Conservation (phyloP, 2,113 vertebrate species). For the Eurystomus gularis region DNA sequence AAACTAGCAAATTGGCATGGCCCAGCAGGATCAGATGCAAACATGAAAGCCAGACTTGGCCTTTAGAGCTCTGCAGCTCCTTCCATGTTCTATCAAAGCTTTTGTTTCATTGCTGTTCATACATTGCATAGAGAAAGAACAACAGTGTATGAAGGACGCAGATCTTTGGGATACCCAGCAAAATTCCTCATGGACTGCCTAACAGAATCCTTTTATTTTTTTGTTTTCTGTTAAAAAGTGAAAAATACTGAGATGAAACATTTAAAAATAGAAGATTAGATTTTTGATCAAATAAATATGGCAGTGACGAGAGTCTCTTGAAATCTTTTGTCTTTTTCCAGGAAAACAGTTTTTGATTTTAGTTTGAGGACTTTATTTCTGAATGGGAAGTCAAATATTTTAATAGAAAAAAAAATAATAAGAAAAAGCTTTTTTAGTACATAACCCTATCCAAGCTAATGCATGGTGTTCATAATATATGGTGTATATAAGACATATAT, state of each 20-base stretch:
- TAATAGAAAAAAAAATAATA: not conserved
- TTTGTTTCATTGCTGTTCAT: not conserved
- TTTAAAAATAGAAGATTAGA: not conserved
- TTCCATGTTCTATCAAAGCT: not conserved
- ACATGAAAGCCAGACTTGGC: not conserved
- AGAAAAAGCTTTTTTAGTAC: not conserved
- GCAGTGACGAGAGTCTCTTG: not conserved
- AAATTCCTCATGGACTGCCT: not conserved
- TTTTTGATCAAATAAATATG: not conserved
- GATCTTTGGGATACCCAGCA: not conserved
- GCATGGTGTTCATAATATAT: not conserved
- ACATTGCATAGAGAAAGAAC: not conserved
- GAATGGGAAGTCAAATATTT: not conserved
- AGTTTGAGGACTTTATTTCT: not conserved
- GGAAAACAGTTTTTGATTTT: not conserved
- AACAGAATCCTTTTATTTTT: not conserved
- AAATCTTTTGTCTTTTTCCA: not conserved
- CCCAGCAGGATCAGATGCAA: not conserved
- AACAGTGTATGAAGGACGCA: not conserved
- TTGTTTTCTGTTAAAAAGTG: not conserved
- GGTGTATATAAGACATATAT: not conserved
- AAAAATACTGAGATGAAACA: not conserved
- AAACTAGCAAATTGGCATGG: not conserved
- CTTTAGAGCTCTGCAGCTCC: not conserved
- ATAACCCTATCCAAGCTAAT: not conserved